These are phyloP conservation scores for Linepithema humile DNA, from an alignment of 1,140 invertebrate genomes.

Conservation along the genomic window DNA sequence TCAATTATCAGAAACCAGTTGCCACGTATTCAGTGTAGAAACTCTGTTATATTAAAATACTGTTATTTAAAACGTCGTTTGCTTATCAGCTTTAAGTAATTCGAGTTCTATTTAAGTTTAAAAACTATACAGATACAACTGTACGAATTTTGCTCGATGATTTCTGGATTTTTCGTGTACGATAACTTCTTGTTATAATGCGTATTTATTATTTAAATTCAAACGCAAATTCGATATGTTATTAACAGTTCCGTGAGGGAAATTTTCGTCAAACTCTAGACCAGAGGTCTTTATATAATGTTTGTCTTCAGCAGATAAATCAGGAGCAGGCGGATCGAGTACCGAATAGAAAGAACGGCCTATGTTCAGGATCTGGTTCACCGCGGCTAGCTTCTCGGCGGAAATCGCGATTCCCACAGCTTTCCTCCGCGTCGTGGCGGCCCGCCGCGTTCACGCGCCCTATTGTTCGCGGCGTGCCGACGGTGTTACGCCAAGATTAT, in stretches of 20 bases:
- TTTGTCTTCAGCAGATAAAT: slow-evolving; percentile 10
- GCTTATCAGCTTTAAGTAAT: not conserved
- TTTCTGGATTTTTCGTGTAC: not conserved
- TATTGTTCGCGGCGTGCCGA: slow-evolving; percentile 64
- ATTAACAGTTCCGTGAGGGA: not conserved
- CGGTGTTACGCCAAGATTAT: slow-evolving; percentile 54
- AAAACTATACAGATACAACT: not conserved
- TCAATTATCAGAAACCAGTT: not conserved
- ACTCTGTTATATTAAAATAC: not conserved
- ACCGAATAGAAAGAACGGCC: slow-evolving; percentile 10
- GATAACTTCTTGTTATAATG: not conserved
- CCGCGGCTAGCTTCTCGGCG: slow-evolving; percentile 66
- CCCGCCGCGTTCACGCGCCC: slow-evolving; percentile 59
- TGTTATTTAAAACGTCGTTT: not conserved
- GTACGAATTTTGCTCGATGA: not conserved
- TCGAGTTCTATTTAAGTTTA: slow-evolving; percentile 6
- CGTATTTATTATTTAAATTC: not conserved
- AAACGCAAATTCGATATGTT: not conserved
- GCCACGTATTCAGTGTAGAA: not conserved
- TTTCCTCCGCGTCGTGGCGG: slow-evolving; percentile 68
- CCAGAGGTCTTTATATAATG: too few species aligned
- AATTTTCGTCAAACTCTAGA: too few species aligned
- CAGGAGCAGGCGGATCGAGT: slow-evolving; percentile 24
- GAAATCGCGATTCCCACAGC: slow-evolving; percentile 78
- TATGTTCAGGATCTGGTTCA: slow-evolving; percentile 72